Percentiles rank a stretch among this genome's conserved stretches.
Evolutionary conservation across 2,113 vertebrate genomes (phyloP).

Genomic region (Alligator mississippiensis): DNA sequence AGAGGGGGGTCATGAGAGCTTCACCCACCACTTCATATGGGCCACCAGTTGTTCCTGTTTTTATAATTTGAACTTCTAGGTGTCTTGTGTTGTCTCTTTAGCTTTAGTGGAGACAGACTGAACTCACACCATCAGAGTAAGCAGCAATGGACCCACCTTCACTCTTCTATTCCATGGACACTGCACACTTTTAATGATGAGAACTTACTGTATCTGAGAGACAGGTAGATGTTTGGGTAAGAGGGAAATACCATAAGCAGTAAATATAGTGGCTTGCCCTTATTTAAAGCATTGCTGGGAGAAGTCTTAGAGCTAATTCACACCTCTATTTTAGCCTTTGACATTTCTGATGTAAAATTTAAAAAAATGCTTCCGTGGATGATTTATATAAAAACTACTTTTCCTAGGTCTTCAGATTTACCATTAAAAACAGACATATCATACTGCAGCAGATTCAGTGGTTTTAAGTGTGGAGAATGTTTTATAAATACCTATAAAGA

Average conservation of each 20-base stretch:
- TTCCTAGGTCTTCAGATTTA: constrained; percentile 19
- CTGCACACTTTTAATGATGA: background rate
- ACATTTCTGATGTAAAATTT: constrained; percentile 22
- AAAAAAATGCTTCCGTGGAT: background rate
- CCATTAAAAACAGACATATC: background rate
- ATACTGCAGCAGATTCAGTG: background rate
- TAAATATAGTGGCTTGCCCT: background rate
- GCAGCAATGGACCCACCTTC: background rate
- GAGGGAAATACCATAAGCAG: background rate
- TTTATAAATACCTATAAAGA: constrained; percentile 32
- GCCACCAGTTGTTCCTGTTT: background rate
- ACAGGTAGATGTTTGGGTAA: background rate
- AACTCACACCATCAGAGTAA: background rate
- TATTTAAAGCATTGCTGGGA: constrained; percentile 7
- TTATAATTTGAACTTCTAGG: background rate
- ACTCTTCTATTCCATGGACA: background rate
- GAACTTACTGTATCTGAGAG: background rate
- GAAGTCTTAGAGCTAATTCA: background rate
- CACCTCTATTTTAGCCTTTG: background rate
- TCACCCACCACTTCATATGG: background rate
- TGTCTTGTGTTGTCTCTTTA: fast-evolving
- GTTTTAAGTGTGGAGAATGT: constrained; percentile 41
- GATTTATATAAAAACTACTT: constrained; percentile 4
- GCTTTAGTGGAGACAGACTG: background rate
- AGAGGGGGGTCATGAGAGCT: background rate